A percentile compares a stretch with the other conserved stretches of the same genome.
These are phyloP conservation scores for Elmis aenea DNA, from an alignment of 2,888 invertebrate genomes.

Conservation along the genomic window DNA sequence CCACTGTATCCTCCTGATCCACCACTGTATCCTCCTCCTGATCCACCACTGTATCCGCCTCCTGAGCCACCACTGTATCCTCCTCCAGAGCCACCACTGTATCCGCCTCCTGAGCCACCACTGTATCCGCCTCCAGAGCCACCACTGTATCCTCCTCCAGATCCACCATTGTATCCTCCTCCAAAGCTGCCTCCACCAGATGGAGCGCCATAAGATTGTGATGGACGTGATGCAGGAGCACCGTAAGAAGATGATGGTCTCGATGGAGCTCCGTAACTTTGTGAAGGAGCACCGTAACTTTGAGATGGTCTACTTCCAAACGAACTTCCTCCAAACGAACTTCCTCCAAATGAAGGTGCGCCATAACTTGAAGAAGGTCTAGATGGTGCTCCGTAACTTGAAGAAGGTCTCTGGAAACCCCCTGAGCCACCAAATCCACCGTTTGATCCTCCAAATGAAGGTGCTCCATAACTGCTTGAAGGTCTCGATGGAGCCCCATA, in stretches of 20 bases:
- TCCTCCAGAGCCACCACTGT: not conserved
- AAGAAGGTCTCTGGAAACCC: conserved; percentile 50
- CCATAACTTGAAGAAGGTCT: conserved; percentile 46
- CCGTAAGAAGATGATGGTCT: conserved; percentile 27
- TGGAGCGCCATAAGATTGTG: conserved; percentile 23
- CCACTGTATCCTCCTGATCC: conserved; percentile 34
- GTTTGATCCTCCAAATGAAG: conserved; percentile 45
- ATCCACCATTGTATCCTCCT: conserved; percentile 36
- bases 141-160: conserved; percentile 31
- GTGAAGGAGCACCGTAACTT: conserved; percentile 23
- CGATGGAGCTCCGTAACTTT: conserved; percentile 32
- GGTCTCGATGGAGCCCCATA: conserved; percentile 34
- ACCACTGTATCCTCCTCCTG: not conserved
- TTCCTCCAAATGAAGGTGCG: conserved; percentile 16
- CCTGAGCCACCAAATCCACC: too few species aligned
- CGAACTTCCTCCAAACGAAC: not conserved
- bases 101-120: not conserved
- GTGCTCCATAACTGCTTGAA: conserved; percentile 37
- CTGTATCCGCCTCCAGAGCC: conserved; percentile 10
- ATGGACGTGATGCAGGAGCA: conserved; percentile 30
- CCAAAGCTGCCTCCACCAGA: conserved; percentile 17
- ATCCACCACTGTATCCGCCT: not conserved
- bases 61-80: not conserved
- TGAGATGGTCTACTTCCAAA: conserved; percentile 36
- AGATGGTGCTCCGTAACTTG: conserved; percentile 54